Percentiles rank a stretch among this genome's conserved stretches.
phyloP scores from a whole-genome alignment of 2,888 invertebrate species.

The Bhutanitis thaidina region DNA sequence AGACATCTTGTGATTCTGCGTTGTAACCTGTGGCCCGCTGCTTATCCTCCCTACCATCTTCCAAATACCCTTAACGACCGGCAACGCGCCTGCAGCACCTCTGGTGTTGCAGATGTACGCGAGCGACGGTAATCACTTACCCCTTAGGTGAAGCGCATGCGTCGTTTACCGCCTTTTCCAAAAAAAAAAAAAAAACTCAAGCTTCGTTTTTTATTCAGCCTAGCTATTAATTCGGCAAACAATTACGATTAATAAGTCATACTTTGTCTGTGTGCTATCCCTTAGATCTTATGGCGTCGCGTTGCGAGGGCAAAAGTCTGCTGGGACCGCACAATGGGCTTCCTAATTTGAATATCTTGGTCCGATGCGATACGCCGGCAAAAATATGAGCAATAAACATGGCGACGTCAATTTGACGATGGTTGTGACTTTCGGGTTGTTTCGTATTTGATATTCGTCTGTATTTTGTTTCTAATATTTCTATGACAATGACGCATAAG shows the following conservation, averaged over 20 bases:
- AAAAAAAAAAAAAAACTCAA: no score
- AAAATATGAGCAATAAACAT: slow-evolving; percentile 70
- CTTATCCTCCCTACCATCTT: no score
- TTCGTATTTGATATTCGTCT: neutral
- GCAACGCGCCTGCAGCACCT: no score
- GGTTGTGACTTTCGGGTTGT: slow-evolving; percentile 26
- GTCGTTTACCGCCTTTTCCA: no score
- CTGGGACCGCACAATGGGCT: slow-evolving; percentile 59
- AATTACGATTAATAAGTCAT: slow-evolving; percentile 14
- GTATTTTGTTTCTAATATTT: neutral
- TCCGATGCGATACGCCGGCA: slow-evolving; percentile 56
- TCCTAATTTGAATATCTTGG: slow-evolving; percentile 76
- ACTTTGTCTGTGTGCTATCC: neutral
- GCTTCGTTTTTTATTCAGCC: no score
- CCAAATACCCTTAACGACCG: no score
- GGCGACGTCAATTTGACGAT: slow-evolving; percentile 48
- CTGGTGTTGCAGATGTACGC: no score
- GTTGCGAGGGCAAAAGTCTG: neutral
- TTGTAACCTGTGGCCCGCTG: no score
- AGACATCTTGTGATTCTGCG: no score
- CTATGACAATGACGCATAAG: no score
- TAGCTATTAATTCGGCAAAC: neutral
- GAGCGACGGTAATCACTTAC: no score
- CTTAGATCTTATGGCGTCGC: slow-evolving; percentile 35
- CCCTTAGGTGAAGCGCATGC: no score